A percentile compares a stretch with the other conserved stretches of the same genome.
These are phyloP conservation scores for Ophion obscuratus DNA, from an alignment of 2,888 invertebrate genomes.

Conservation along the genomic window DNA sequence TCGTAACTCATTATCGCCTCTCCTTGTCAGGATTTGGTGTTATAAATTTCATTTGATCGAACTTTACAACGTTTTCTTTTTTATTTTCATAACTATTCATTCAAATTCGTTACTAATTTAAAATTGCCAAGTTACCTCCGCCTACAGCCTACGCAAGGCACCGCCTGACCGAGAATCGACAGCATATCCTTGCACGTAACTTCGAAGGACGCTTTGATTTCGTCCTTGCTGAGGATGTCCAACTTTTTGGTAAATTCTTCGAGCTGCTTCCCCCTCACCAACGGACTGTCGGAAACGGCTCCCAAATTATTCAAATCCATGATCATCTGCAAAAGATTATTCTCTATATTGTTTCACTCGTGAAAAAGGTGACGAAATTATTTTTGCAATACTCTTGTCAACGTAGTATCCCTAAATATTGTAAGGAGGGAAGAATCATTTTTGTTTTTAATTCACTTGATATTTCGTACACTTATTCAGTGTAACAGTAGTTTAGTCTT, in stretches of 20 bases:
- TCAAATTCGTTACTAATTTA: background rate
- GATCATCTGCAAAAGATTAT: conserved; percentile 89
- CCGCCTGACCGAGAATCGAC: conserved; percentile 94
- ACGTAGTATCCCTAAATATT: background rate
- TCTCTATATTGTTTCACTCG: background rate
- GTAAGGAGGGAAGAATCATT: background rate
- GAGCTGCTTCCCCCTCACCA: conserved; percentile 92
- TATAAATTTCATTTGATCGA: background rate
- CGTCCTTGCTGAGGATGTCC: conserved; percentile 90
- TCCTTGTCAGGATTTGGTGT: background rate
- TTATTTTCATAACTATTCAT: background rate
- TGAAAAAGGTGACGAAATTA: background rate
- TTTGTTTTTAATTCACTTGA: background rate
- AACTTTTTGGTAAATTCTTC: conserved; percentile 95
- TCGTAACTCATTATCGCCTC: background rate
- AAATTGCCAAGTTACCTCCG: conserved; percentile 87
- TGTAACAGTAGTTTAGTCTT: no score
- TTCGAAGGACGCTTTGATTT: conserved; percentile 92
- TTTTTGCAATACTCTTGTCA: background rate
- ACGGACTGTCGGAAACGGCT: conserved; percentile 92
- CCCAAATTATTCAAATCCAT: conserved; percentile 96
- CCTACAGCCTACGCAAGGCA: conserved; percentile 97
- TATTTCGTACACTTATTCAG: no score
- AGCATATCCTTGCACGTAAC: conserved; percentile 93
- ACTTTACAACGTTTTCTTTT: conserved; percentile 14